These are phyloP conservation scores for Megalurothrips usitatus DNA, from an alignment of 2,888 invertebrate genomes.

Conservation along the genomic window DNA sequence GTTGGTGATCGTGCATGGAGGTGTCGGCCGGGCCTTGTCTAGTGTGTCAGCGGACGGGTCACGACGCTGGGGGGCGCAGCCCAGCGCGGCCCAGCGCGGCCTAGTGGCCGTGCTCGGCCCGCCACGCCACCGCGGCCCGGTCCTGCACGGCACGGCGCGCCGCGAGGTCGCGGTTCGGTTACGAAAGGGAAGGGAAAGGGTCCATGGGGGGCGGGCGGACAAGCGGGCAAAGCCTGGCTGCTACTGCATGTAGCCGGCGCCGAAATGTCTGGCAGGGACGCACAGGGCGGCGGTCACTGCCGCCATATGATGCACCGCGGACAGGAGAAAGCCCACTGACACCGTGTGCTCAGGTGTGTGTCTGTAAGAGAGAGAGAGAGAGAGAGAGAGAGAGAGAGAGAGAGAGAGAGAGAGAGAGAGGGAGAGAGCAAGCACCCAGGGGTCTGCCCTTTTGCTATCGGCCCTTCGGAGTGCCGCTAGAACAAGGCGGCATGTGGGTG, in stretches of 20 bases:
- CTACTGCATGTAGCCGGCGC: too few relatives aligned
- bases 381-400: background rate
- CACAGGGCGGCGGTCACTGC: too few relatives aligned
- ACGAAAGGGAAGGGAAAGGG: slow-evolving; percentile 2
- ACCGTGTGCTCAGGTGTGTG: background rate
- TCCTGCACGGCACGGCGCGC: background rate
- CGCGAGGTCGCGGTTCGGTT: background rate
- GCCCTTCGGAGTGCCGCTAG: background rate
- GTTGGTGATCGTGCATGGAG: too few relatives aligned
- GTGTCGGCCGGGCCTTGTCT: too few relatives aligned
- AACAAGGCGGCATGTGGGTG: slow-evolving; percentile 2
- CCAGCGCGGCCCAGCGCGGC: background rate
- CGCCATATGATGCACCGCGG: too few relatives aligned
- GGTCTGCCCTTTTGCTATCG: too few relatives aligned
- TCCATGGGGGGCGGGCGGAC: too few relatives aligned
- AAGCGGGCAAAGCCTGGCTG: too few relatives aligned
- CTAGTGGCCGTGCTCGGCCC: too few relatives aligned
- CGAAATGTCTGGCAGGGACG: too few relatives aligned
- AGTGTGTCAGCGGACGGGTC: background rate
- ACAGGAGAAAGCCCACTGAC: background rate
- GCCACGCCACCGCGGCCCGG: background rate
- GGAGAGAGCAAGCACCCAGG: background rate
- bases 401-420: background rate
- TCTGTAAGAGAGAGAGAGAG: too few relatives aligned
- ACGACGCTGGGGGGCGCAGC: background rate